phyloP scores from a whole-genome alignment of 1,140 invertebrate species.

The Drosophila punjabiensis region DNA sequence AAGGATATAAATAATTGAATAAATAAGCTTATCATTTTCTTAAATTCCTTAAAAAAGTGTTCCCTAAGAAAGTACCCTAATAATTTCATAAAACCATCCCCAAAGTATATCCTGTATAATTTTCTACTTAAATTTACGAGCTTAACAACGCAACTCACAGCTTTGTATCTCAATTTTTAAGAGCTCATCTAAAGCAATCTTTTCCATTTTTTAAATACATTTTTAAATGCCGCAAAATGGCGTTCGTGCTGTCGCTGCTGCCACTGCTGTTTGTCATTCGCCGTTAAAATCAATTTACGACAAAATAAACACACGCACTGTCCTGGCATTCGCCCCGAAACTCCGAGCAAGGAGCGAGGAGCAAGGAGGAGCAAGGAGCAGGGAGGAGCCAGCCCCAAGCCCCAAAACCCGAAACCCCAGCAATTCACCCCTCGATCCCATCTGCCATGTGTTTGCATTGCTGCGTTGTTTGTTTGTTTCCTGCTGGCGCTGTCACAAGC shows the following conservation, averaged over 20 bases:
- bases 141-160: not conserved
- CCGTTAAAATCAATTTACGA: constrained; percentile 83
- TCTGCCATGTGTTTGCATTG: constrained; percentile 68
- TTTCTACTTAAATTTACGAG: constrained; percentile 8
- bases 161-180: constrained; percentile 25
- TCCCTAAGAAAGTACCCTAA: not conserved
- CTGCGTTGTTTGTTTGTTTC: constrained; percentile 77
- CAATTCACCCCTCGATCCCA: constrained; percentile 19
- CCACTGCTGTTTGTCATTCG: constrained; percentile 75
- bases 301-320: constrained; percentile 82
- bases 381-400: not conserved
- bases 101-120: not conserved
- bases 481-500: constrained; percentile 58
- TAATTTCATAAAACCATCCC: not conserved
- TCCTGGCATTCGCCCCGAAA: constrained; percentile 33
- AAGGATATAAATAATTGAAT: not conserved
- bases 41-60: not conserved
- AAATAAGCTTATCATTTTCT: not conserved
- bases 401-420: not conserved
- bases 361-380: no score
- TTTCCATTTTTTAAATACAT: constrained; percentile 67
- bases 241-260: constrained; percentile 47
- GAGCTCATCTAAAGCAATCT: constrained; percentile 39
- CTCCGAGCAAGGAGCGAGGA: not conserved
- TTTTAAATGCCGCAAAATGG: constrained; percentile 74